phyloP scores from a whole-genome alignment of 2,888 invertebrate species.

The Ophioninae sp. region DNA sequence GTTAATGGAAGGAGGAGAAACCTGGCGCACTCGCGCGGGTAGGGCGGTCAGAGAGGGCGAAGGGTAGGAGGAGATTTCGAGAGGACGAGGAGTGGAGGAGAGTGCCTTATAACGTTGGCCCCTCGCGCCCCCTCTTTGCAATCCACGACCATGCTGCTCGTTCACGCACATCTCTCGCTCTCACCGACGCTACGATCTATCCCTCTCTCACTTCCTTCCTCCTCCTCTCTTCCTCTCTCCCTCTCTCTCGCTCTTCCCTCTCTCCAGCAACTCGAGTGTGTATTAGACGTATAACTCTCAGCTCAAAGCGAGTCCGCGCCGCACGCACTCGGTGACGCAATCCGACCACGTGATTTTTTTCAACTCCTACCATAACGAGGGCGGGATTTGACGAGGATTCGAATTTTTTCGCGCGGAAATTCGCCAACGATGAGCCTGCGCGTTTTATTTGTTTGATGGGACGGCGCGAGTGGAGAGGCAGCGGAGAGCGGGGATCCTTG shows the following conservation, averaged over 20 bases:
- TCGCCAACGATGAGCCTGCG: neutral
- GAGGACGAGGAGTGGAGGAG: conserved; percentile 61
- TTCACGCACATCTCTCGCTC: conserved; percentile 49
- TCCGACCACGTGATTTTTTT: conserved; percentile 55
- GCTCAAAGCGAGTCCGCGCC: conserved; percentile 24
- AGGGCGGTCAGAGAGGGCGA: conserved; percentile 42
- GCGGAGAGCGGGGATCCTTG: neutral
- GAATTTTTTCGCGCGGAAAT: conserved; percentile 46
- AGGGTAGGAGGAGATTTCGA: conserved; percentile 19
- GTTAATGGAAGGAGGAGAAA: conserved; percentile 78
- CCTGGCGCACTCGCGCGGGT: conserved; percentile 53
- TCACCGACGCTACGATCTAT: conserved; percentile 17
- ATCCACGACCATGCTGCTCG: conserved; percentile 50
- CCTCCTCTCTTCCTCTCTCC: conserved; percentile 26
- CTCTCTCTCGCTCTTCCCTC: conserved; percentile 28
- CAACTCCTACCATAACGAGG: conserved; percentile 6
- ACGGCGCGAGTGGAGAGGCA: neutral
- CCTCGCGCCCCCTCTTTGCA: conserved; percentile 43
- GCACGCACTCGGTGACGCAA: conserved; percentile 39
- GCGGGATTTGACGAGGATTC: conserved; percentile 31
- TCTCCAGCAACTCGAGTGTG: conserved; percentile 34
- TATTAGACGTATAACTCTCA: conserved; percentile 45
- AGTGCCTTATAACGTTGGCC: conserved; percentile 65
- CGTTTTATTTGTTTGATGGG: conserved; percentile 4
- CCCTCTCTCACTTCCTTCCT: conserved; percentile 29